Evolutionary conservation across 2,888 invertebrate genomes (phyloP), one percentile per base, ranked within the genome.

Genomic region (Eupithecia pulchellata): DNA sequence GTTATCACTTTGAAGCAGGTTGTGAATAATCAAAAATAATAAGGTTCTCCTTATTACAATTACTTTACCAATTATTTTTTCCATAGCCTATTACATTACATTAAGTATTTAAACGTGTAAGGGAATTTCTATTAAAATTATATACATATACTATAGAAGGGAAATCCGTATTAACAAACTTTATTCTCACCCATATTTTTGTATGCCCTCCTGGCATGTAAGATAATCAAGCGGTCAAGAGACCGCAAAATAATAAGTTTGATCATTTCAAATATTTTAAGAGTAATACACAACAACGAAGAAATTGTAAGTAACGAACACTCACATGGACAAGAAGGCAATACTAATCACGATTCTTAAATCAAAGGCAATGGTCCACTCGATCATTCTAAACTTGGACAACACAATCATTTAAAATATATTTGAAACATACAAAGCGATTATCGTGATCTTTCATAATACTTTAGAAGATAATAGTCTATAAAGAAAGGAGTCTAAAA

Each of bases 301-400:
- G 61, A 61, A 61, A 61, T 34, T 60, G 34, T 34, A 34, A 60
- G 34, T 20, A 61, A 20, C 17, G 47, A 11, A 25, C 20, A 57
- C 61, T 20, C 17, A 20, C 39, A 36, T 11, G 20, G 39, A 58
- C 29, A 20, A 36, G 2, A n/a, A 20, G 27, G 25, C 3, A 60
- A 60, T 17, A 20, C 60, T 52, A 32, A 71, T 64, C 71, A 71
- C 66, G 64, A 64, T 36, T 58, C 32, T 61, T 34, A 8, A 61
- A 61, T 25, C 25, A 61, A 60, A 61, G 52, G 11, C 61, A 32
- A 34, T 57, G 57, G 57, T 57, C 29, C 29, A 29, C 57, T 57
- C 57, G 29, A 57, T 57, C 57, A 57, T 57, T 17, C 29, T 17
- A 25, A 25, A 25, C 25, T 52, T 52, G 20, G 52, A 25, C 52